Evolutionary conservation across 2,797 vertebrate genomes (phyloP), one percentile per base, ranked within the genome.

Genomic region (Poecilia velifera): DNA sequence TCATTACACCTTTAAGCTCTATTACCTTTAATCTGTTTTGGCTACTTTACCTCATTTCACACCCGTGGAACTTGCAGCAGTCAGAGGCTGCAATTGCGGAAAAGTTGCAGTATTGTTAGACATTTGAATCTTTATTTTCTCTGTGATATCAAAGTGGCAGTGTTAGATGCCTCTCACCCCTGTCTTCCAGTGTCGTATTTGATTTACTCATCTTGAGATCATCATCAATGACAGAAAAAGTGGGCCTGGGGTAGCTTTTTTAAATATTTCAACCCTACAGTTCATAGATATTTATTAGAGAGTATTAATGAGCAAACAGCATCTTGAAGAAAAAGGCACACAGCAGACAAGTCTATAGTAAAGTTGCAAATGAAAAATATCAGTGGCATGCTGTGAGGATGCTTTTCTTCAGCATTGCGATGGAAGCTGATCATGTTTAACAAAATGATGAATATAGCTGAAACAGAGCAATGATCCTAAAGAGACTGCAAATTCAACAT

Each of bases 1-100:
- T 84, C 78, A 87, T 87, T 86, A 76, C 81, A 80, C 68, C 73
- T 82, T 83, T 89, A 77, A 82, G 84, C 86, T 88, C 82, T 73
- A 82, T 87, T 88, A 46, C 9, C 82, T 90, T 87, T 76, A 81
- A 78, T 90, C 36, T 70, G 39, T 81, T 84, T 83, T 82, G 46
- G 53, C 73, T 41, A 4, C 80, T 84, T 86, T 88, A 46, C 57
- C 64, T 79, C 16, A 7, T 82, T 82, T 74, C 12, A 79, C 74
- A 86, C 83, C 76, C 75, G 82, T 46, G 53, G 78, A 77, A 87
- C 75, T 77, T 70, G 59, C 83, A 84, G 77, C 78, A 80, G 78
- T 79, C 81, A 78, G 66, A 22, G 6, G 16, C 59, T 36, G 16
- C 6, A 13, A 64, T 64, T 36, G 1, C 0, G 7, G 20, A 66